Percentiles rank a stretch among this genome's conserved stretches.
These are phyloP conservation scores for Microcebus tavaratra DNA, from an alignment of 2,113 vertebrate genomes.

Conservation along the genomic window DNA sequence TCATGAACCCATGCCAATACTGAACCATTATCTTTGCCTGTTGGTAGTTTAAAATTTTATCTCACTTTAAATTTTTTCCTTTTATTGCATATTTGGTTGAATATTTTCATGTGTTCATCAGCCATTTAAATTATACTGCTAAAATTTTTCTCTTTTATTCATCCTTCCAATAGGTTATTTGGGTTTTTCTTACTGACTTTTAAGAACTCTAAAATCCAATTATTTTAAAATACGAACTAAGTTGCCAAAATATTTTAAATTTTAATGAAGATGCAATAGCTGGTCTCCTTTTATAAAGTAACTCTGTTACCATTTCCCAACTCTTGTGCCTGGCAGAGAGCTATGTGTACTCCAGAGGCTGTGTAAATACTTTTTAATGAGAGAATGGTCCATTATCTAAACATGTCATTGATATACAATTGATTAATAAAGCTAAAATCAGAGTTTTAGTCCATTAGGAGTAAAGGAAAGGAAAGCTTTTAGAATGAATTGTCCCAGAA, in stretches of 20 bases:
- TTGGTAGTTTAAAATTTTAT: neutral
- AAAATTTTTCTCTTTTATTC: neutral
- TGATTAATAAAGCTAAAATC: neutral
- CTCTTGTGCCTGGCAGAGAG: neutral
- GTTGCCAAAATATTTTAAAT: constrained; percentile 47
- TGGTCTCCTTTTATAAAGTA: neutral
- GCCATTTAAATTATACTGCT: neutral
- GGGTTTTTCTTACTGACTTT: neutral
- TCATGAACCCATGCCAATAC: neutral
- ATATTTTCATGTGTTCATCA: neutral
- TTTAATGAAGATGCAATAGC: neutral
- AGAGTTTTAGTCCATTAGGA: constrained; percentile 26
- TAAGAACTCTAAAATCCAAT: constrained; percentile 32
- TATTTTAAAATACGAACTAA: neutral
- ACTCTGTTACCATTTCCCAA: neutral
- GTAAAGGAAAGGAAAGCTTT: constrained; percentile 13
- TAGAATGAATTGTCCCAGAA: neutral
- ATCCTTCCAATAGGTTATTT: neutral
- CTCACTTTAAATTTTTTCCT: neutral
- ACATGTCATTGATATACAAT: neutral
- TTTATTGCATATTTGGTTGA: neutral
- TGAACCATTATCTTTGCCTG: neutral
- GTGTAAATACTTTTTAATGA: neutral
- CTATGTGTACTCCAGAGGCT: neutral
- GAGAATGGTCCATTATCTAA: constrained; percentile 14